A percentile compares a stretch with the other conserved stretches of the same genome.
Conservation (phyloP, 2,113 vertebrate species). For the Enhydra lutris region DNA sequence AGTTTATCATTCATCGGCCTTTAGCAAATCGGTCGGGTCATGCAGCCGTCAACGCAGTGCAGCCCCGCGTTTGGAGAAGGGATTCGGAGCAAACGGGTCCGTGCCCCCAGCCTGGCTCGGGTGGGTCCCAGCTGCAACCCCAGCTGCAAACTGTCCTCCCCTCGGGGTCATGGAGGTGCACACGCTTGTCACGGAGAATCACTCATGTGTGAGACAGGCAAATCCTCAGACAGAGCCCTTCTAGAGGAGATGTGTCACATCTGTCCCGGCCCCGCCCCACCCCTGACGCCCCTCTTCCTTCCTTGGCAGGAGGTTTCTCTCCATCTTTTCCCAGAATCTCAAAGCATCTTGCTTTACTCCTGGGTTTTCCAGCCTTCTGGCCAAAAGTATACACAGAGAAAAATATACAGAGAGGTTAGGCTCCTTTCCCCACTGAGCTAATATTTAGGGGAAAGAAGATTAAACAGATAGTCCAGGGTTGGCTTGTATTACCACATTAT, state of each 20-base stretch:
- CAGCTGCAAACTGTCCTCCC: background rate
- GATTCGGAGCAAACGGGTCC: fast-evolving
- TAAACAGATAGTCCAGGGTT: constrained; percentile 35
- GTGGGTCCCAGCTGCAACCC: background rate
- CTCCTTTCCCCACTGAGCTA: constrained; percentile 12
- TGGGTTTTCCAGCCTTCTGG: constrained; percentile 19
- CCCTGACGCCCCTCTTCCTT: background rate
- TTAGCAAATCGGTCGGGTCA: fast-evolving
- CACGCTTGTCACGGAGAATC: background rate
- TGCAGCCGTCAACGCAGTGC: fast-evolving
- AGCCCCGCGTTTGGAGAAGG: fast-evolving
- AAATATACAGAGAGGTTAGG: background rate
- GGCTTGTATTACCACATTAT: background rate
- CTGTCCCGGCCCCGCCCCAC: background rate
- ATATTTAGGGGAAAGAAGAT: constrained; percentile 51
- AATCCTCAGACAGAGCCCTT: background rate
- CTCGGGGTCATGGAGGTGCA: background rate
- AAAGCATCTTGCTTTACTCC: background rate
- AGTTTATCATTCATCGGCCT: background rate
- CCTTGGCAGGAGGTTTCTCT: background rate
- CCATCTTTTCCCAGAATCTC: constrained; percentile 29
- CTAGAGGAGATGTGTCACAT: background rate
- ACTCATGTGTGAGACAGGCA: background rate
- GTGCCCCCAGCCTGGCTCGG: background rate
- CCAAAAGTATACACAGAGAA: constrained; percentile 43